These are phyloP conservation scores for Dermatemys mawii DNA, from an alignment of 2,113 vertebrate genomes.

Conservation along the genomic window DNA sequence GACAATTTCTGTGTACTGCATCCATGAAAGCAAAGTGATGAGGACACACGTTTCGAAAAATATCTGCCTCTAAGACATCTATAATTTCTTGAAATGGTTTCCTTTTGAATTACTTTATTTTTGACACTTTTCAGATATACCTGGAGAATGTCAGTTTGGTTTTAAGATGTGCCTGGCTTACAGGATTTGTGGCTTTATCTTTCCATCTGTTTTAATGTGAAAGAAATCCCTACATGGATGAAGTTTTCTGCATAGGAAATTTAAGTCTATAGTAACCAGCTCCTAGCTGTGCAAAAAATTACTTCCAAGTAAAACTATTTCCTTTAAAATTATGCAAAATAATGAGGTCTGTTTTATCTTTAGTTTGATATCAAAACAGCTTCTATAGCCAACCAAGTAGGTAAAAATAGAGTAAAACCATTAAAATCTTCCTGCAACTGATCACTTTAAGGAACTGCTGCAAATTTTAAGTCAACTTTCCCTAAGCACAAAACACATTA, in stretches of 20 bases:
- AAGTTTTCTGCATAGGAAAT: background rate
- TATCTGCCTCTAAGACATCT: background rate
- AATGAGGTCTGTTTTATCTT: background rate
- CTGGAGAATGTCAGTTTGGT: background rate
- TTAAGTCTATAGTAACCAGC: background rate
- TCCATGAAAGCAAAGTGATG: background rate
- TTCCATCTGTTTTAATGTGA: background rate
- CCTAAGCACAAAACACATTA: background rate
- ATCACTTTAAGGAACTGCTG: background rate
- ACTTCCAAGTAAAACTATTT: background rate
- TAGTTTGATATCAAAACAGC: background rate
- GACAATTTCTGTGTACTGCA: background rate
- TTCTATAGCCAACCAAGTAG: background rate
- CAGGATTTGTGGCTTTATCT: background rate
- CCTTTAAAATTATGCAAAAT: background rate
- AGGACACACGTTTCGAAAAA: background rate
- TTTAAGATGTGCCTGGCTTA: background rate
- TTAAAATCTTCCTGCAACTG: background rate
- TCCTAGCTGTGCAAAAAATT: background rate
- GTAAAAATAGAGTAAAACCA: background rate
- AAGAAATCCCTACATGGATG: background rate
- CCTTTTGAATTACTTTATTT: background rate
- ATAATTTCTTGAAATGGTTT: background rate
- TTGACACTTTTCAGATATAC: background rate
- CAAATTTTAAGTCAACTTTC: background rate